phyloP scores from a whole-genome alignment of 2,113 vertebrate genomes.

The Meriones unguiculatus region DNA sequence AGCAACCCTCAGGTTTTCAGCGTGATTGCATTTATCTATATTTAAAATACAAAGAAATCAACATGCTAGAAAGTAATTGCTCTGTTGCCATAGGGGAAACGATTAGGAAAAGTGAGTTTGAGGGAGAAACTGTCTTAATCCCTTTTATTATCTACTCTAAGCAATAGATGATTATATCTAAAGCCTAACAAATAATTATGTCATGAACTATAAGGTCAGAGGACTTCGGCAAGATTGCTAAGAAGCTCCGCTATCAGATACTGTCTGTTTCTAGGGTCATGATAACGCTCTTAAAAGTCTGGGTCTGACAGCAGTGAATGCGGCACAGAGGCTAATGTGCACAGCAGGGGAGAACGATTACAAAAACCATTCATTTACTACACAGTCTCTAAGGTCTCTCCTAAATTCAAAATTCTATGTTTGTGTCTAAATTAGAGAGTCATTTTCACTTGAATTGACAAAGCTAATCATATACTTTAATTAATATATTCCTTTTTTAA shows the following conservation, averaged over 20 bases:
- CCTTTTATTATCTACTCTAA: slow-evolving; percentile 78
- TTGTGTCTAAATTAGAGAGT: slow-evolving; percentile 74
- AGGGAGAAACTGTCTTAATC: slow-evolving; percentile 76
- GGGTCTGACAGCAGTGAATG: slow-evolving; percentile 49
- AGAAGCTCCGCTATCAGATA: slow-evolving; percentile 64
- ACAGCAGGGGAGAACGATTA: slow-evolving; percentile 70
- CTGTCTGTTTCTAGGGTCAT: slow-evolving; percentile 55
- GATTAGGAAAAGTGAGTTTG: slow-evolving; percentile 77
- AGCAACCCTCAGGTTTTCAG: slow-evolving; percentile 73
- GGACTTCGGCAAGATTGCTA: slow-evolving; percentile 61
- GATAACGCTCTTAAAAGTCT: slow-evolving; percentile 50
- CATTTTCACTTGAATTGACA: slow-evolving; percentile 74
- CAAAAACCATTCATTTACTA: slow-evolving; percentile 69
- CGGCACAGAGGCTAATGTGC: slow-evolving; percentile 53
- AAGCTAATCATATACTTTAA: slow-evolving; percentile 76
- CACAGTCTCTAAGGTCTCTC: slow-evolving; percentile 65
- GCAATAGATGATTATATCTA: slow-evolving; percentile 67
- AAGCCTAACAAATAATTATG: slow-evolving; percentile 75
- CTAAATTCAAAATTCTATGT: slow-evolving; percentile 78
- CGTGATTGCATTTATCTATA: slow-evolving; percentile 76
- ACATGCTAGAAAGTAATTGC: slow-evolving; percentile 78
- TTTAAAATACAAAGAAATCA: slow-evolving; percentile 80
- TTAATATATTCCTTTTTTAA: slow-evolving; percentile 76
- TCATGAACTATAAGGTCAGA: slow-evolving; percentile 76
- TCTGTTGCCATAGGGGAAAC: slow-evolving; percentile 80